Evolutionary conservation across 1,140 invertebrate genomes (phyloP).

Genomic region (Sinella curviseta): DNA sequence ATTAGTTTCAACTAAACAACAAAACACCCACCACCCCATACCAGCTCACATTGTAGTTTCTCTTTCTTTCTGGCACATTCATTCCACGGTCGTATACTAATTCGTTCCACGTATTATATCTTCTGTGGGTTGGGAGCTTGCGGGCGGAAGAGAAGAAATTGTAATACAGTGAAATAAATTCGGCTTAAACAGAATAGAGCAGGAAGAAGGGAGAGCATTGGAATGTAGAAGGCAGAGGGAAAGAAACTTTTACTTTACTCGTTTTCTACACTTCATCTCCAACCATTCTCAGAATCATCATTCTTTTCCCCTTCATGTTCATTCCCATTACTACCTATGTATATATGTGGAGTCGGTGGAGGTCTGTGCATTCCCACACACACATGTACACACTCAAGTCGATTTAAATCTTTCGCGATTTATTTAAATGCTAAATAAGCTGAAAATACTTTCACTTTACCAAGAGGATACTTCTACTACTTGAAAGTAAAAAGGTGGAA

Average conservation of each 20-base stretch:
- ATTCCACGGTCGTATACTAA: neutral
- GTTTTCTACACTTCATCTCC: neutral
- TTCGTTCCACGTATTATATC: no score
- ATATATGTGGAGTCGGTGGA: neutral
- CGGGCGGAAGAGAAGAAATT: neutral
- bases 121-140: neutral
- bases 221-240: neutral
- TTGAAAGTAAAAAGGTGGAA: neutral
- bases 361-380: neutral
- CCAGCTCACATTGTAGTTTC: neutral
- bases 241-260: neutral
- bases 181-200: neutral
- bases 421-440: conserved; percentile 26
- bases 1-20: no score
- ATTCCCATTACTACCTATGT: neutral
- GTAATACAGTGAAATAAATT: conserved; percentile 15
- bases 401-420: conserved; percentile 23
- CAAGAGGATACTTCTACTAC: neutral
- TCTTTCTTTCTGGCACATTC: neutral
- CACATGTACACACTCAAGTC: neutral
- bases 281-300: neutral
- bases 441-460: conserved; percentile 22
- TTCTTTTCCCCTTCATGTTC: neutral
- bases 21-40: no score
- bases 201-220: neutral